Evolutionary conservation across 1,140 invertebrate genomes (phyloP).

Genomic region (Catajapyx aquilonaris): DNA sequence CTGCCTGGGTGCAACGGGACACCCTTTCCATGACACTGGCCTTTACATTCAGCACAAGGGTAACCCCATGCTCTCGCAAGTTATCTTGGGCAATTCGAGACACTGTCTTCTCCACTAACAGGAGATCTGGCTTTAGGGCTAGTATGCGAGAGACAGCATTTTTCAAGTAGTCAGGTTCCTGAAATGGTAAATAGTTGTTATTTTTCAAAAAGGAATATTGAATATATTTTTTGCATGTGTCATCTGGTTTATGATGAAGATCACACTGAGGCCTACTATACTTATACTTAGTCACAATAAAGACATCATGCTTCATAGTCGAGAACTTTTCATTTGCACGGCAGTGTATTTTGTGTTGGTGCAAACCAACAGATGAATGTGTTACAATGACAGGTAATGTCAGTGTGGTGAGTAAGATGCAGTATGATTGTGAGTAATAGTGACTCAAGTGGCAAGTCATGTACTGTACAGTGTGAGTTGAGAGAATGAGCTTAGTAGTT

Average conservation of each 20-base stretch:
- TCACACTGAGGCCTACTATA: too few species aligned
- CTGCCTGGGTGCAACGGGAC: conserved; percentile 59
- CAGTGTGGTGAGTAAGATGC: too few species aligned
- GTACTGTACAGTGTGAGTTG: too few species aligned
- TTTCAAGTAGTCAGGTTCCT: conserved; percentile 75
- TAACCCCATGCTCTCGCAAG: conserved; percentile 54
- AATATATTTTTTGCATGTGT: neutral
- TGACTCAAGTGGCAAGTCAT: too few species aligned
- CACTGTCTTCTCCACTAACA: conserved; percentile 76
- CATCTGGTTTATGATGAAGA: neutral
- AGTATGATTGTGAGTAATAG: too few species aligned
- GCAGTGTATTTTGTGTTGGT: too few species aligned
- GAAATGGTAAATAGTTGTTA: conserved; percentile 7
- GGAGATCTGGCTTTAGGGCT: conserved; percentile 60
- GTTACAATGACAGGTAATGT: too few species aligned
- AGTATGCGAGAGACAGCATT: conserved; percentile 76
- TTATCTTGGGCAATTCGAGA: conserved; percentile 73
- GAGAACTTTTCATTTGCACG: too few species aligned
- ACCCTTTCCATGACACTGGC: conserved; percentile 60
- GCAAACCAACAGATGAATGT: too few species aligned
- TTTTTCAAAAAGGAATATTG: conserved; percentile 5
- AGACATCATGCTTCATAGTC: too few species aligned
- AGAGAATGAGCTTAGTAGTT: too few species aligned
- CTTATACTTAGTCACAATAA: too few species aligned
- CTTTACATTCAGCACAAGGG: conserved; percentile 76